phyloP scores from a whole-genome alignment of 2,113 vertebrate genomes.

The Corynorhinus townsendii region DNA sequence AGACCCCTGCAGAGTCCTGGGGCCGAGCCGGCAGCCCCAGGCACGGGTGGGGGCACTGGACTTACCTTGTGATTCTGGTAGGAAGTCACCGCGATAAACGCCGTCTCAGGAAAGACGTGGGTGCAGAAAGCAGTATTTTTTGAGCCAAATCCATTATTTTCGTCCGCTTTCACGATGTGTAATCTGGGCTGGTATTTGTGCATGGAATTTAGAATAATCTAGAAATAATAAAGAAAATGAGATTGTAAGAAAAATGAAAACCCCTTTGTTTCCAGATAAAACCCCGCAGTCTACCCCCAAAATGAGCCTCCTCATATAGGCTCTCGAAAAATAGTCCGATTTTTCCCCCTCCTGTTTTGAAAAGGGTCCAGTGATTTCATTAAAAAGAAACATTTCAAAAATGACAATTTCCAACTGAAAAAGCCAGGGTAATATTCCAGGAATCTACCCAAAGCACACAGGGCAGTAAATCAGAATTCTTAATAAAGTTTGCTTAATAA shows the following conservation, averaged over 20 bases:
- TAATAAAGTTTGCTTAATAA: slow-evolving; percentile 76
- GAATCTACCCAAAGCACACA: slow-evolving; percentile 68
- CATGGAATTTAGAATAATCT: slow-evolving; percentile 99
- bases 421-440: slow-evolving; percentile 61
- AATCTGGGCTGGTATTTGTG: slow-evolving; percentile 99
- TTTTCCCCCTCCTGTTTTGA: slow-evolving; percentile 53
- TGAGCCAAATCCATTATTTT: slow-evolving; percentile 98
- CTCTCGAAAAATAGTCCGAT: background rate
- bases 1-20: background rate
- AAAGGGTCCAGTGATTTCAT: slow-evolving; percentile 62
- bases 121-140: slow-evolving; percentile 99
- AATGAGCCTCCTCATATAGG: slow-evolving; percentile 6
- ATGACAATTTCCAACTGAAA: slow-evolving; percentile 69
- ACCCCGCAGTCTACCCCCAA: background rate
- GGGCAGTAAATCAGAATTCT: slow-evolving; percentile 72
- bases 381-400: slow-evolving; percentile 73
- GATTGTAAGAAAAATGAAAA: slow-evolving; percentile 51
- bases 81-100: slow-evolving; percentile 97
- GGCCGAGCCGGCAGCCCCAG: background rate
- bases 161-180: slow-evolving; percentile 98
- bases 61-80: slow-evolving; percentile 98
- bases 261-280: slow-evolving; percentile 53
- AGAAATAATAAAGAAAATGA: slow-evolving; percentile 64
- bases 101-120: slow-evolving; percentile 95
- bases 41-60: fast-evolving